These are phyloP conservation scores for Teinopalpus imperialis DNA, from an alignment of 2,888 invertebrate species.

Conservation along the genomic window DNA sequence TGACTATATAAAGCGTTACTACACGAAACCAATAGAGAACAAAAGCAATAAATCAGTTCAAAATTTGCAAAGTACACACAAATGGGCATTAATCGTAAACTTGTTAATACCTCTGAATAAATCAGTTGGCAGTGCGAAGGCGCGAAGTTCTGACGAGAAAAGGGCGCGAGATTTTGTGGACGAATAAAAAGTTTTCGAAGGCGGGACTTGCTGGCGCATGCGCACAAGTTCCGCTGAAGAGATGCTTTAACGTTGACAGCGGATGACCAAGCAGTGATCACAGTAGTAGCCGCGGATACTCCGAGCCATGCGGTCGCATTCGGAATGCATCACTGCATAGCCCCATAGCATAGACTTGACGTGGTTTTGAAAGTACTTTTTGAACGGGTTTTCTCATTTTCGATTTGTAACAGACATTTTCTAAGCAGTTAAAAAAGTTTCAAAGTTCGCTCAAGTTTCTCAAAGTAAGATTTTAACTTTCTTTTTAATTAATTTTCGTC, in stretches of 20 bases:
- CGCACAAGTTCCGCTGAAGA: constrained; percentile 60
- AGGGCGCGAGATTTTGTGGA: constrained; percentile 35
- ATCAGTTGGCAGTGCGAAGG: constrained; percentile 23
- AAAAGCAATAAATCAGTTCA: constrained; percentile 22
- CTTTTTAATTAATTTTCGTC: constrained; percentile 46
- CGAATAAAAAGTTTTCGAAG: constrained; percentile 61
- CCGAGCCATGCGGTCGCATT: constrained; percentile 61
- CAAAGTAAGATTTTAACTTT: constrained; percentile 38
- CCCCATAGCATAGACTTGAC: constrained; percentile 28
- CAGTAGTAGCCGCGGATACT: constrained; percentile 67
- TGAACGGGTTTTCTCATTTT: neutral
- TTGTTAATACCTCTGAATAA: constrained; percentile 30
- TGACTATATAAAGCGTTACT: neutral
- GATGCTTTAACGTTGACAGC: constrained; percentile 57
- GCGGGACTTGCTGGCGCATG: constrained; percentile 62
- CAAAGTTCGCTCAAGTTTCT: constrained; percentile 38
- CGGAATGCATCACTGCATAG: constrained; percentile 52
- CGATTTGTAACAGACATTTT: constrained; percentile 32
- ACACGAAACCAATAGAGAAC: constrained; percentile 11
- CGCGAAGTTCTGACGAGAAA: constrained; percentile 31
- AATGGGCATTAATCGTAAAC: constrained; percentile 29
- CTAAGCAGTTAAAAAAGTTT: constrained; percentile 27
- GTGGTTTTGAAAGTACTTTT: constrained; percentile 21
- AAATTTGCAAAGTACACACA: constrained; percentile 19
- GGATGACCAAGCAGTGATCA: constrained; percentile 43